A percentile compares a stretch with the other conserved stretches of the same genome.
Evolutionary conservation across 2,888 invertebrate species (phyloP).

Genomic region (Tetropium fuscum): DNA sequence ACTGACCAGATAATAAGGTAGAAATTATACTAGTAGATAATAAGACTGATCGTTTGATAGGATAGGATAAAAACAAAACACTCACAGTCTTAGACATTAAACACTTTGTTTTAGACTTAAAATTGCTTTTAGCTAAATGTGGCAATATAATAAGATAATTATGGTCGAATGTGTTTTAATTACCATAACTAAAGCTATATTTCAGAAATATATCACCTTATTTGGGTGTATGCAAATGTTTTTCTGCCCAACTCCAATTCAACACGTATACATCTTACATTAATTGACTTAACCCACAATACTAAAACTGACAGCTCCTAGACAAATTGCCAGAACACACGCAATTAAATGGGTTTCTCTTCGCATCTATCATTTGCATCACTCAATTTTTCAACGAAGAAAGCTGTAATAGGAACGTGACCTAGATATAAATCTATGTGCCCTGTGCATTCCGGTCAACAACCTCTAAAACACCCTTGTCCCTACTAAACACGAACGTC

Average conservation of each 20-base stretch:
- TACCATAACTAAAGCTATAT: too few species aligned
- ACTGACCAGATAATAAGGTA: too few species aligned
- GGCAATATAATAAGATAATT: too few species aligned
- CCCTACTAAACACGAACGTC: slow-evolving; percentile 32
- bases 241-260: background rate
- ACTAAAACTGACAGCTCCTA: slow-evolving; percentile 23
- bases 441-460: slow-evolving; percentile 37
- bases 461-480: slow-evolving; percentile 38
- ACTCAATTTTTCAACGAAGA: slow-evolving; percentile 14
- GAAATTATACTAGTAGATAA: too few species aligned
- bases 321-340: slow-evolving; percentile 23
- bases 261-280: slow-evolving; percentile 7
- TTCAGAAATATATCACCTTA: too few species aligned
- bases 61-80: too few species aligned
- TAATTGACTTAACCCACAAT: slow-evolving; percentile 25
- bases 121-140: too few species aligned
- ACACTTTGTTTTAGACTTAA: too few species aligned
- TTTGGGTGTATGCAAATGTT: slow-evolving; percentile 7
- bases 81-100: too few species aligned
- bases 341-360: slow-evolving; percentile 23
- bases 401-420: slow-evolving; percentile 42
- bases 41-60: too few species aligned
- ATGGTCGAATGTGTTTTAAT: too few species aligned
- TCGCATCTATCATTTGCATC: slow-evolving; percentile 27
- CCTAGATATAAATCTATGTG: slow-evolving; percentile 46